Conservation (phyloP, 2,113 vertebrate genomes). For the Formicarius rufipectus region DNA sequence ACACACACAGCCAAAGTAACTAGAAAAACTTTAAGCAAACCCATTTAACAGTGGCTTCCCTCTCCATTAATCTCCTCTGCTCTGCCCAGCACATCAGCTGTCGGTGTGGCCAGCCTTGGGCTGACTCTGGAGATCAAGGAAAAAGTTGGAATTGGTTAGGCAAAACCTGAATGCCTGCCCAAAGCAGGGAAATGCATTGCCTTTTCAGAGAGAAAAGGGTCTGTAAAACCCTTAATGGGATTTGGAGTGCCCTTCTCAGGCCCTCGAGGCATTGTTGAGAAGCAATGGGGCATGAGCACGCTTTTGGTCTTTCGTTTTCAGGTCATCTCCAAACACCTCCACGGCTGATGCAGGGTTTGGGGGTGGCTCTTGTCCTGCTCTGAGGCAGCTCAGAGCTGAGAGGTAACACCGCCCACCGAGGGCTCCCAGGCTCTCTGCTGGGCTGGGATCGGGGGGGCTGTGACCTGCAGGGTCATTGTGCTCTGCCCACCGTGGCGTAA, state of each 20-base stretch:
- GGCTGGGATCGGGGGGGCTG: not conserved
- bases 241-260: not conserved
- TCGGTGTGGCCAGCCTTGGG: not conserved
- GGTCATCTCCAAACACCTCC: not conserved
- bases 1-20: not conserved
- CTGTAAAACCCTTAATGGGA: not conserved
- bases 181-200: not conserved
- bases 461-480: fast-evolving
- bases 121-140: not conserved
- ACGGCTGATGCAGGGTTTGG: not conserved
- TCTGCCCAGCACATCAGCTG: not conserved
- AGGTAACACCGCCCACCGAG: not conserved
- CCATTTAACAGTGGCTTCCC: not conserved
- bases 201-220: not conserved
- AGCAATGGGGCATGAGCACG: not conserved
- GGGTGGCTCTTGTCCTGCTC: not conserved
- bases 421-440: not conserved
- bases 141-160: not conserved
- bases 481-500: fast-evolving
- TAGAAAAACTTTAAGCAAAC: not conserved
- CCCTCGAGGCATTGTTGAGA: not conserved
- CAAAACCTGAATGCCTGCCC: not conserved
- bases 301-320: not conserved
- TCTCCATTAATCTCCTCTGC: not conserved
- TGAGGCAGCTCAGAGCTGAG: slow-evolving; percentile 6